phyloP scores from a whole-genome alignment of 2,888 invertebrate species.

The Ennomos quercinarius region DNA sequence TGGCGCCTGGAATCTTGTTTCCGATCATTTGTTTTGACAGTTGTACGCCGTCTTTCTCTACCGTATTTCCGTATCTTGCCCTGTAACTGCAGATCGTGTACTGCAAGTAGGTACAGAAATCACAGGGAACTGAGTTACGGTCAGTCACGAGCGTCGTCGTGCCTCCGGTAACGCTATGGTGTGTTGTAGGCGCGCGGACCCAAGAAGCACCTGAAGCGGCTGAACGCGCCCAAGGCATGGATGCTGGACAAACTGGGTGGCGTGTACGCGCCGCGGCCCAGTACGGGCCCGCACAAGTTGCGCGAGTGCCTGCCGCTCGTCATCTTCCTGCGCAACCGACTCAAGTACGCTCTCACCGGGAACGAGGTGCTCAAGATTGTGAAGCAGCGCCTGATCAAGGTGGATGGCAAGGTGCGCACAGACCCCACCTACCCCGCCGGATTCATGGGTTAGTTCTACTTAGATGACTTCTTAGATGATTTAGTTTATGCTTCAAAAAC shows the following conservation, averaged over 20 bases:
- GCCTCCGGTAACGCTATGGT: conserved; percentile 2
- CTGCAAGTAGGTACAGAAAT: too few species aligned
- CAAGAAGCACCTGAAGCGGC: conserved; percentile 99
- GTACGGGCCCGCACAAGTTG: conserved; percentile 98
- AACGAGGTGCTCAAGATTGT: conserved; percentile 99
- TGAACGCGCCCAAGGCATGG: conserved; percentile 99
- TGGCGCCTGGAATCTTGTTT: not conserved
- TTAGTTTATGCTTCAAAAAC: too few species aligned
- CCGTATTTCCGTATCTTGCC: too few species aligned
- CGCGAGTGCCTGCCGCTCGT: conserved; percentile 98
- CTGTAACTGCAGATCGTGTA: too few species aligned
- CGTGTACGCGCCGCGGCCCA: conserved; percentile 98
- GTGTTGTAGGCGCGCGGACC: conserved; percentile 96
- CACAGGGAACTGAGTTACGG: conserved; percentile 1
- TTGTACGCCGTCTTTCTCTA: too few species aligned
- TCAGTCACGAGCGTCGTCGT: not conserved
- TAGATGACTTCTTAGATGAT: too few species aligned
- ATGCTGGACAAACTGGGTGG: conserved; percentile 99
- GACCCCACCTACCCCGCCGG: conserved; percentile 99
- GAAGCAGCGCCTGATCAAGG: conserved; percentile 98
- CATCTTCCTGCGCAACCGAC: conserved; percentile 97
- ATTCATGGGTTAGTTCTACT: conserved; percentile 95
- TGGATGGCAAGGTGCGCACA: conserved; percentile 99
- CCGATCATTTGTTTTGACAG: not conserved
- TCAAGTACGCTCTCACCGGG: conserved; percentile 99